Conservation (phyloP, 2,888 invertebrate genomes). For the Theretra japonica region DNA sequence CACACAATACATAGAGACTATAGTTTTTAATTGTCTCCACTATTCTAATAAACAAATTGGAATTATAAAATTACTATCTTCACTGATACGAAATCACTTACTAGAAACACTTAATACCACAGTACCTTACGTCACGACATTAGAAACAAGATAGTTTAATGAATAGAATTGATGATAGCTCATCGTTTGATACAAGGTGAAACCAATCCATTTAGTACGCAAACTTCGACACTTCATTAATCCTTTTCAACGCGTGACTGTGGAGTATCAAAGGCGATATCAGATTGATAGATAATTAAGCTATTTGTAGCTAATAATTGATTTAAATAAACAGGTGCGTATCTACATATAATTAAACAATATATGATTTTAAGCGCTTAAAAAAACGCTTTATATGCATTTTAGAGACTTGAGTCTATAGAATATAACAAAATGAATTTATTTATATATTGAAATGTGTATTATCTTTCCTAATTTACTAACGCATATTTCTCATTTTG, state of each 20-base stretch:
- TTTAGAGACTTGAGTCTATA: too few species aligned
- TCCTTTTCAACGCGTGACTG: slow-evolving; percentile 9
- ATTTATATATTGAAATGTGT: too few species aligned
- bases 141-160: slow-evolving; percentile 9
- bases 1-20: too few species aligned
- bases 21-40: too few species aligned
- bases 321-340: not conserved
- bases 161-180: not conserved
- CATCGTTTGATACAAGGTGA: slow-evolving; percentile 13
- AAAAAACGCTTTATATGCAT: too few species aligned
- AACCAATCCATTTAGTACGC: not conserved
- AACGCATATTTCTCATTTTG: too few species aligned
- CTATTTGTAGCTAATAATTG: not conserved
- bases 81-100: too few species aligned
- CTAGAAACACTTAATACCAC: not conserved
- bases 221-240: slow-evolving; percentile 13
- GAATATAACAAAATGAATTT: too few species aligned
- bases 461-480: too few species aligned
- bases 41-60: too few species aligned
- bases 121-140: not conserved
- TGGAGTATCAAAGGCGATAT: slow-evolving; percentile 13
- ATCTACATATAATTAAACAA: not conserved
- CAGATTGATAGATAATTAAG: not conserved
- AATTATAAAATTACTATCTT: too few species aligned
- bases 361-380: too few species aligned